Evolutionary conservation across 2,797 vertebrate species (phyloP), one percentile per base, ranked within the genome.

Genomic region (Gallinago solitaria): DNA sequence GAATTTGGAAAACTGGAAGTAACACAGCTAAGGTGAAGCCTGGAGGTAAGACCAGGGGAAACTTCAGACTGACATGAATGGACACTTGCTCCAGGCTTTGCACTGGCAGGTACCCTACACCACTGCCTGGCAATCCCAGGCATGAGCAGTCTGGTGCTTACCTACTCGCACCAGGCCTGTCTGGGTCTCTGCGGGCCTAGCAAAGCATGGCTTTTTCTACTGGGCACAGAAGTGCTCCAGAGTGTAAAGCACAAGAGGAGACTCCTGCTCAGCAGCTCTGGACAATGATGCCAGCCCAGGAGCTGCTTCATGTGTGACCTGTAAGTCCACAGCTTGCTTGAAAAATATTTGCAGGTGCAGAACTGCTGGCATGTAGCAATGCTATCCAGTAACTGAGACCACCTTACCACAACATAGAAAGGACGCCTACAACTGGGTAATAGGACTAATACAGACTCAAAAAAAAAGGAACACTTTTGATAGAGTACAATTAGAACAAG

Each of bases 131-230:
- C 35, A 24, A 4, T 1, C 37, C 18, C 64, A 69, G 19, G 28
- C 41, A 51, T 8, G 23, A 47, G 35, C 39, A 87, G 16, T 25
- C 18, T 45, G 32, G 6, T 53, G 12, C 39, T 75, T 41, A 18
- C 16, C 5, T 61, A 3, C 5, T 8, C 7, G 28, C 18, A 43
- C 7, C 12, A 51, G 11, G 19, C 15, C 9, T 0, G 0, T 10
- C 13, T 24, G 28, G 25, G 27, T 37, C 35, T 47, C n/a, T 0
- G 0, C 6, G 6, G 16, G 24, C 45, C 20, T 59, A n/a, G 27
- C 47, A 48, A 64, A 27, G 51, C 14, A 24, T 13, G 19, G 15
- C 30, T 37, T 69, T 76, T 57, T 59, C 82, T 74, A 14, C 1
- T 2, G 1, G 33, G 4, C 32, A 60, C 24, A 57, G n/a, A 57